These are phyloP conservation scores for Apamea sordens DNA, from an alignment of 2,888 invertebrate species.

Conservation along the genomic window DNA sequence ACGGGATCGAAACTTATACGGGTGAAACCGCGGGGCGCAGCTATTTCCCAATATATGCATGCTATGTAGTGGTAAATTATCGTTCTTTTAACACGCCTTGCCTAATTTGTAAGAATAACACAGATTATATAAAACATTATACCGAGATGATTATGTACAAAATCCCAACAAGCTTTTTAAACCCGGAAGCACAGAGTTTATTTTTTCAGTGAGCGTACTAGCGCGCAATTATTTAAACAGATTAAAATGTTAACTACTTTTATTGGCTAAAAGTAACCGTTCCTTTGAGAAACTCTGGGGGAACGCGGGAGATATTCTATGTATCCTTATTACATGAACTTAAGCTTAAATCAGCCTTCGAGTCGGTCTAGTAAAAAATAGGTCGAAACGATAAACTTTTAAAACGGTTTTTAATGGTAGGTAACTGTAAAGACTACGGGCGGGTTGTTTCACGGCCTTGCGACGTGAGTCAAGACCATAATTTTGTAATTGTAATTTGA, in stretches of 20 bases:
- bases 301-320: slow-evolving; percentile 21
- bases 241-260: slow-evolving; percentile 54
- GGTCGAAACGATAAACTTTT: slow-evolving; percentile 12
- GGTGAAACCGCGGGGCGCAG: too few species aligned
- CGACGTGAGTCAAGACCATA: too few species aligned
- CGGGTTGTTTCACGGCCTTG: background rate
- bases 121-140: slow-evolving; percentile 2
- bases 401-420: slow-evolving; percentile 6
- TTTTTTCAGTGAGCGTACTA: slow-evolving; percentile 24
- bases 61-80: background rate
- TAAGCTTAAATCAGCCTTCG: slow-evolving; percentile 22
- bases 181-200: background rate
- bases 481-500: too few species aligned
- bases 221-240: slow-evolving; percentile 40
- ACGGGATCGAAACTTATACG: too few species aligned
- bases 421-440: background rate
- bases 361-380: slow-evolving; percentile 19
- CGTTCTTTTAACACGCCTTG: background rate
- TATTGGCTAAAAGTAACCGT: slow-evolving; percentile 39
- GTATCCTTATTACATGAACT: slow-evolving; percentile 27
- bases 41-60: background rate
- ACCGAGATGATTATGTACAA: background rate
- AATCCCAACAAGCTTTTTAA: slow-evolving; percentile 7
- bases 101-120: background rate
- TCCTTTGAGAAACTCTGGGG: slow-evolving; percentile 45